phyloP scores from a whole-genome alignment of 2,797 vertebrate genomes.

The Potorous gilbertii region DNA sequence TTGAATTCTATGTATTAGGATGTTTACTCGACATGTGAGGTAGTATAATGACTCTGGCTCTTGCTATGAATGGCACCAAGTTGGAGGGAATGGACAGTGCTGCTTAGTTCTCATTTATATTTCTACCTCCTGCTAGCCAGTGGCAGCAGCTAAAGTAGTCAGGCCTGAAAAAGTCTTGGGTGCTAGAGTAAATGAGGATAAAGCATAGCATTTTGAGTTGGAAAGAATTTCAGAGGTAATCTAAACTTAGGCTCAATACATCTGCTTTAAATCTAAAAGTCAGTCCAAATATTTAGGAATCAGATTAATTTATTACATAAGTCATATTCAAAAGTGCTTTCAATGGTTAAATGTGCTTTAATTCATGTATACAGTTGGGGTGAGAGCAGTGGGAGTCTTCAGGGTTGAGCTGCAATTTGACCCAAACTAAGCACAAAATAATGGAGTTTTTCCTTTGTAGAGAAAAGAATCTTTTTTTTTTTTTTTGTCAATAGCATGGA shows the following conservation, averaged over 20 bases:
- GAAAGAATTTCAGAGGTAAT: background rate
- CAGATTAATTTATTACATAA: background rate
- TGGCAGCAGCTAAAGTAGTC: background rate
- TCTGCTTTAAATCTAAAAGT: background rate
- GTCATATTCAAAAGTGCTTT: background rate
- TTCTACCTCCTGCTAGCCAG: background rate
- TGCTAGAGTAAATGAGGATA: background rate
- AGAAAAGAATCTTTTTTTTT: background rate
- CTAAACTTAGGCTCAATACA: background rate
- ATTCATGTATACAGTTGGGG: background rate
- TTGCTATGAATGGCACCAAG: background rate
- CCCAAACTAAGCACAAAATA: background rate
- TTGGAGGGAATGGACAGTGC: background rate
- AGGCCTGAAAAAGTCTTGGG: background rate
- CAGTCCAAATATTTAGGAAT: background rate
- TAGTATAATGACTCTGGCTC: background rate
- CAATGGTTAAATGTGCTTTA: background rate
- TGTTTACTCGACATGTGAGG: too few species aligned
- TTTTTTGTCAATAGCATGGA: background rate
- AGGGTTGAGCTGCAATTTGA: background rate
- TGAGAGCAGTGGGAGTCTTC: background rate
- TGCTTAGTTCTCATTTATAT: background rate
- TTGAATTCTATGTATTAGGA: background rate
- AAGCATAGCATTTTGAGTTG: background rate
- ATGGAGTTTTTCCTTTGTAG: background rate